A percentile compares a stretch with the other conserved stretches of the same genome.
These are phyloP conservation scores for Scaptodrosophila lebanonensis DNA, from an alignment of 1,140 invertebrate genomes.

Conservation along the genomic window DNA sequence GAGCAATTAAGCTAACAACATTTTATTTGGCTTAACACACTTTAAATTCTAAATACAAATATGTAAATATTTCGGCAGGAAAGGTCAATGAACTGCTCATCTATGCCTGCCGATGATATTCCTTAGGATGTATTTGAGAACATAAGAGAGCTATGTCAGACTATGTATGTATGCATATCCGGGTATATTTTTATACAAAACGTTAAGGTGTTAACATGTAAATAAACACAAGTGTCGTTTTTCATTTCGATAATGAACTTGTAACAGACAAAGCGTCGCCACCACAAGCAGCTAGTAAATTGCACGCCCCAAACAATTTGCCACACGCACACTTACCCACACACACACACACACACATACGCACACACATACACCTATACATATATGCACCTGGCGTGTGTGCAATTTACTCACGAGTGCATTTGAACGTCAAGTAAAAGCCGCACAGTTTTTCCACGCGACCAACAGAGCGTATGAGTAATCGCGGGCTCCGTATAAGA, in stretches of 20 bases:
- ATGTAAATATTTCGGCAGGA: too few species aligned
- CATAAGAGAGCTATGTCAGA: too few species aligned
- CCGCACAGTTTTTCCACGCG: constrained; percentile 22
- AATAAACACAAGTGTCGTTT: too few species aligned
- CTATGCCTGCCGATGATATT: too few species aligned
- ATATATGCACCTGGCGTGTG: constrained; percentile 37
- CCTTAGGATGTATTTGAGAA: too few species aligned
- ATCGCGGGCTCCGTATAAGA: constrained; percentile 33
- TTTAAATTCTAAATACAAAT: too few species aligned
- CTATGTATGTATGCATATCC: too few species aligned
- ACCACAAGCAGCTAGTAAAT: constrained; percentile 24
- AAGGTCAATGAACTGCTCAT: too few species aligned
- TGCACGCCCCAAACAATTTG: constrained; percentile 24
- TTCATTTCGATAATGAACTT: constrained; percentile 67
- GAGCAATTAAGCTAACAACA: too few species aligned
- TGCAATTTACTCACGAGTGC: too few species aligned
- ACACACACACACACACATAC: constrained; percentile 12
- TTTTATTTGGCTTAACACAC: too few species aligned
- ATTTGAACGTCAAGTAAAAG: constrained; percentile 14
- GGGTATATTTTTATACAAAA: too few species aligned
- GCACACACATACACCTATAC: constrained; percentile 55
- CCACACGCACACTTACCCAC: constrained; percentile 2
- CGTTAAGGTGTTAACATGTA: constrained; percentile 1
- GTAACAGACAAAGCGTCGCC: constrained; percentile 35
- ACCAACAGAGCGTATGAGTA: constrained; percentile 59